phyloP scores from a whole-genome alignment of 2,113 vertebrate species.

The Alaudala cheleensis region DNA sequence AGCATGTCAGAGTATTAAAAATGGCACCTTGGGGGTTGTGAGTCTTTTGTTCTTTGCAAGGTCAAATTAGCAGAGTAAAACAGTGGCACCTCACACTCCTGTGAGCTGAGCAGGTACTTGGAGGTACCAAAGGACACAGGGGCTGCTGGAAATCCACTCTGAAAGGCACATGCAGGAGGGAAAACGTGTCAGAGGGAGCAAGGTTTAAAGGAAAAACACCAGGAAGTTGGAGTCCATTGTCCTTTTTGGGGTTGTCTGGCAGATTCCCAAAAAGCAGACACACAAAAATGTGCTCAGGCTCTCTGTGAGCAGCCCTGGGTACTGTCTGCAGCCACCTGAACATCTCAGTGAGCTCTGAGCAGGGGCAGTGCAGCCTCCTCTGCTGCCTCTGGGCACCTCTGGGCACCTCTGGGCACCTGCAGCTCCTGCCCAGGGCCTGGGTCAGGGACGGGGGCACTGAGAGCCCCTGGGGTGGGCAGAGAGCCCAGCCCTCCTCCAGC shows the following conservation, averaged over 20 bases:
- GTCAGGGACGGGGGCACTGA: background rate
- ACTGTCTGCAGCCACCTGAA: background rate
- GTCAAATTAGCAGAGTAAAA: background rate
- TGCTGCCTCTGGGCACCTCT: background rate
- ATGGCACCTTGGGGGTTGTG: background rate
- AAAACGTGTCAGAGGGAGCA: background rate
- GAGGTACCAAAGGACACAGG: background rate
- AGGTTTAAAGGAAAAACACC: background rate
- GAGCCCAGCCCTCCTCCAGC: background rate
- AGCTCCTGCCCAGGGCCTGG: background rate
- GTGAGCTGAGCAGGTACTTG: background rate
- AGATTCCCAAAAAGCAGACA: background rate
- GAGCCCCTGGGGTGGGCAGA: no score
- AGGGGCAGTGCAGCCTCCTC: background rate
- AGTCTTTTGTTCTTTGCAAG: background rate
- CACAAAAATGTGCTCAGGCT: background rate
- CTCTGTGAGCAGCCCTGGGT: background rate
- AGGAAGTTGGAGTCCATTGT: conserved; percentile 8
- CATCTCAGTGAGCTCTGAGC: background rate
- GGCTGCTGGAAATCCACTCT: background rate
- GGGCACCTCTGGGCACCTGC: fast-evolving
- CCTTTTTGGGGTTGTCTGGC: background rate
- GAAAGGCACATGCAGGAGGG: background rate
- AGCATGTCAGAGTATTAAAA: background rate
- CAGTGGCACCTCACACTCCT: background rate